These are phyloP conservation scores for Alouatta palliata DNA, from an alignment of 2,113 vertebrate genomes.

Conservation along the genomic window DNA sequence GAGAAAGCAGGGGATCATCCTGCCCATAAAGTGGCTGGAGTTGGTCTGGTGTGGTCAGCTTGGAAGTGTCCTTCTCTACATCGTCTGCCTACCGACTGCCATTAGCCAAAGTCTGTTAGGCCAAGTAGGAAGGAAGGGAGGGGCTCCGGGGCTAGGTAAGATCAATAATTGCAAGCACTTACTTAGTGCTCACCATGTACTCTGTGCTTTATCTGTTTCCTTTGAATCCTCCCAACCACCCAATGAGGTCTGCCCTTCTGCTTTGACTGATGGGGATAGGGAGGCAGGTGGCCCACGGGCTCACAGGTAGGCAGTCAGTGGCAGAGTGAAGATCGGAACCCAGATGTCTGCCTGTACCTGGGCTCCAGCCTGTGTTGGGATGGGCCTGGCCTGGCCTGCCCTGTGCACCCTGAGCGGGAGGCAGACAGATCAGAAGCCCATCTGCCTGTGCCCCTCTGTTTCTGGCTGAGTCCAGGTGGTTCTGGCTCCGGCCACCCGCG, in stretches of 20 bases:
- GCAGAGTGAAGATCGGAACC: neutral
- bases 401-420: neutral
- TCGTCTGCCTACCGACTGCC: neutral
- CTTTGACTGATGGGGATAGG: neutral
- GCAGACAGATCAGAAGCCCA: no score
- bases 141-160: neutral
- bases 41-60: neutral
- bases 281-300: neutral
- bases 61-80: neutral
- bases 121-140: neutral
- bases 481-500: accelerated
- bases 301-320: neutral
- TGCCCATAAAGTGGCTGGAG: neutral
- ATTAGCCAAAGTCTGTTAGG: neutral
- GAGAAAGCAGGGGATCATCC: neutral
- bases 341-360: neutral
- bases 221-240: no score
- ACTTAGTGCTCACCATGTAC: neutral
- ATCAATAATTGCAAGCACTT: neutral
- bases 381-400: neutral
- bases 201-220: neutral
- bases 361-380: neutral
- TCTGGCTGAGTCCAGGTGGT: neutral
- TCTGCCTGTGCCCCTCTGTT: accelerated
- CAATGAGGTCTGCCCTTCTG: neutral